Evolutionary conservation across 2,797 vertebrate genomes (phyloP).

Genomic region (Erethizon dorsatum): DNA sequence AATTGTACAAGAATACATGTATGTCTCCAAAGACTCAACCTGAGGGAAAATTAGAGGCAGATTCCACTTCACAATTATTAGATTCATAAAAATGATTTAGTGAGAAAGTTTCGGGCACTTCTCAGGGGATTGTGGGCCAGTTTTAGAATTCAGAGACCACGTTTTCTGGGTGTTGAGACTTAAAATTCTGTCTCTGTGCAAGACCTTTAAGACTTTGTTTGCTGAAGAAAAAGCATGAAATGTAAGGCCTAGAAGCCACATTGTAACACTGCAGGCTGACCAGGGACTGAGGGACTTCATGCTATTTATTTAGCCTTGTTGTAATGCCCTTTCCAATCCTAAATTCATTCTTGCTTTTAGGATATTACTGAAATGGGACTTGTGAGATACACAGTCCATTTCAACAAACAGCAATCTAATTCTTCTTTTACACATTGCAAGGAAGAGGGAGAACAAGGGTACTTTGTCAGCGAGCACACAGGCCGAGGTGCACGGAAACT

Average conservation of each 20-base stretch:
- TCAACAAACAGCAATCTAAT: conserved; percentile 78
- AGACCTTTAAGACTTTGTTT: conserved; percentile 73
- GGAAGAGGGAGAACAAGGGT: conserved; percentile 23
- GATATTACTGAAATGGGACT: conserved; percentile 79
- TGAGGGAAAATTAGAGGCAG: background rate
- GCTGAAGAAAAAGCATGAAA: conserved; percentile 73
- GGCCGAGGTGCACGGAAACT: background rate
- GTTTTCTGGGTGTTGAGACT: conserved; percentile 36
- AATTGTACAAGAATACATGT: background rate
- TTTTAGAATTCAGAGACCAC: background rate
- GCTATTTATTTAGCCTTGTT: conserved; percentile 71
- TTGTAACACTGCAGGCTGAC: conserved; percentile 4
- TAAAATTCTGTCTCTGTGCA: conserved; percentile 70
- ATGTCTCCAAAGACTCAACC: background rate
- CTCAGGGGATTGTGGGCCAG: conserved; percentile 10
- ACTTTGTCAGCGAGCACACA: background rate
- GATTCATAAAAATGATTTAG: background rate
- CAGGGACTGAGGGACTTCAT: conserved; percentile 16
- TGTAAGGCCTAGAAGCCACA: conserved; percentile 52
- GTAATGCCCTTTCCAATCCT: conserved; percentile 75
- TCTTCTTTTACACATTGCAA: conserved; percentile 56
- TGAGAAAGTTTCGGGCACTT: conserved; percentile 44
- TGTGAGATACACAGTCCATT: conserved; percentile 70
- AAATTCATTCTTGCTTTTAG: conserved; percentile 72
- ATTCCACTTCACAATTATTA: background rate